Conservation (phyloP, 2,888 invertebrate genomes). For the Macrophya alboannulata region DNA sequence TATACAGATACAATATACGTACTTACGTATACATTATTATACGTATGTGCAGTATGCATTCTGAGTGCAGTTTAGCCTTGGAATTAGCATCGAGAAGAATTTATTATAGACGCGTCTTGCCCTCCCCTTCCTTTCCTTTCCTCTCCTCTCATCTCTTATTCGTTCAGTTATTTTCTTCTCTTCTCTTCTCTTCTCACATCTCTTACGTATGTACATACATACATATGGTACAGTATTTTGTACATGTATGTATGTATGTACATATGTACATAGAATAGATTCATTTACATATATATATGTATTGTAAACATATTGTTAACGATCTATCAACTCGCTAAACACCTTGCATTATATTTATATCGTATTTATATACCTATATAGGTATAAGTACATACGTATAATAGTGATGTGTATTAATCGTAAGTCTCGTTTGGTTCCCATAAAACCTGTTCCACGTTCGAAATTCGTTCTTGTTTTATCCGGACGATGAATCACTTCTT, state of each 20-base stretch:
- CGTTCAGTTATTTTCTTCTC: not conserved
- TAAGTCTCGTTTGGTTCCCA: slow-evolving; percentile 37
- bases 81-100: slow-evolving; percentile 45
- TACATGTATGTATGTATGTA: not conserved
- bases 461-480: slow-evolving; percentile 43
- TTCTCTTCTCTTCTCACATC: not conserved
- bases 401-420: not conserved
- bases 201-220: not conserved
- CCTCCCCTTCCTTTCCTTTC: not conserved
- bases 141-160: slow-evolving; percentile 15
- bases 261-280: not conserved
- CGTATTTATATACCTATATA: no score
- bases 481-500: slow-evolving; percentile 41
- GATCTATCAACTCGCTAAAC: slow-evolving; percentile 19
- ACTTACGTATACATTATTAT: not conserved
- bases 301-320: not conserved
- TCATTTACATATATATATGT: not conserved
- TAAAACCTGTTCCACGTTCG: slow-evolving; percentile 38
- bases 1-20: not conserved
- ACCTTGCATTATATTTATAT: not conserved
- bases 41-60: slow-evolving; percentile 13
- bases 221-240: not conserved
- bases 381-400: no score
- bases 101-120: slow-evolving; percentile 36
- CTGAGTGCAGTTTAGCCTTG: slow-evolving; percentile 49